Conservation (phyloP, 2,888 invertebrate genomes). For the Agrochola lota region DNA sequence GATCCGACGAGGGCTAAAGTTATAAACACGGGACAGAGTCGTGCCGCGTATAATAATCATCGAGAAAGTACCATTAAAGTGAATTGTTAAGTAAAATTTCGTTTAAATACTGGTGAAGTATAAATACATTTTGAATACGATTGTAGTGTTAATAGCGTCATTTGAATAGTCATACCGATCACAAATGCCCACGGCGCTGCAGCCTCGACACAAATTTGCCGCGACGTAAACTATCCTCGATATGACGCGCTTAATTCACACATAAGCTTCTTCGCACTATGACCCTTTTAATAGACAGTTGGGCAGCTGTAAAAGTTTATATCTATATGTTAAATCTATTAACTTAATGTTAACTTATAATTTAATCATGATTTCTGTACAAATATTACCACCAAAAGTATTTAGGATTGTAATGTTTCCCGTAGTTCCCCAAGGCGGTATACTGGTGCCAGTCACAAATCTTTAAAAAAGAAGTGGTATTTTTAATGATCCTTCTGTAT, state of each 20-base stretch:
- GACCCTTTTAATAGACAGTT: conserved; percentile 55
- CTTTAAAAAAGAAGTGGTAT: neutral
- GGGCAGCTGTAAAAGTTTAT: conserved; percentile 38
- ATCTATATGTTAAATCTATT: conserved; percentile 27
- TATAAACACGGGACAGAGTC: conserved; percentile 57
- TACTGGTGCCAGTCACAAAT: conserved; percentile 5
- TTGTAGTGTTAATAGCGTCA: conserved; percentile 69
- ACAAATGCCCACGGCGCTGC: conserved; percentile 80
- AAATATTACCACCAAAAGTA: neutral
- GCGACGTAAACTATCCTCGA: conserved; percentile 84
- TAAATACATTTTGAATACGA: conserved; percentile 63
- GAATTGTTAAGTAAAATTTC: conserved; percentile 59
- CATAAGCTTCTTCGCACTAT: conserved; percentile 66
- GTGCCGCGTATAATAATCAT: conserved; percentile 61
- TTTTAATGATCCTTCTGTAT: conserved; percentile 19
- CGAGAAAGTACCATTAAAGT: conserved; percentile 62
- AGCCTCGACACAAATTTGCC: conserved; percentile 88
- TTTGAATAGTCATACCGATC: conserved; percentile 76
- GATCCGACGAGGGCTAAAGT: conserved; percentile 35
- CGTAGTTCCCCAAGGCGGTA: conserved; percentile 12
- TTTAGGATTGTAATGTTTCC: neutral
- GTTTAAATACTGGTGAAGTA: conserved; percentile 53
- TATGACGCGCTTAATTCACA: conserved; percentile 74
- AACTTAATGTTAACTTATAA: conserved; percentile 16
- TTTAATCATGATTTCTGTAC: neutral